Evolutionary conservation across 2,797 vertebrate genomes (phyloP).

Genomic region (Miichthys miiuy): DNA sequence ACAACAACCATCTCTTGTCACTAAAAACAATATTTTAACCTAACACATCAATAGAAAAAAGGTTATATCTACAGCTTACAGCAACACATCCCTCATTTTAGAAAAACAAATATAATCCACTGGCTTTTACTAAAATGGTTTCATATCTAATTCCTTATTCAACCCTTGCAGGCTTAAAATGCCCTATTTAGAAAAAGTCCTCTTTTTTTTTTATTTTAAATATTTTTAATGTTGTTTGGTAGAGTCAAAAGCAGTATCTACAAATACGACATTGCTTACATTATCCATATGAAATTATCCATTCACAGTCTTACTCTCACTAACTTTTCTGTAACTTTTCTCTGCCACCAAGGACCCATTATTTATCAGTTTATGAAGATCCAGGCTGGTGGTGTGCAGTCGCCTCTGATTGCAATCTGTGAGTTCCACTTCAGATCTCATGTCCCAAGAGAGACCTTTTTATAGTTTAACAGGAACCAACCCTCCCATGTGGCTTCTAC

Average conservation of each 20-base stretch:
- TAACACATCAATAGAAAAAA: neutral
- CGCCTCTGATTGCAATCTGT: slow-evolving; percentile 77
- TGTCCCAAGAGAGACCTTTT: slow-evolving; percentile 81
- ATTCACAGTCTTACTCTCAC: slow-evolving; percentile 23
- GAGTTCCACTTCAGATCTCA: slow-evolving; percentile 79
- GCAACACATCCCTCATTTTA: neutral
- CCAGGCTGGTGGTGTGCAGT: slow-evolving; percentile 69
- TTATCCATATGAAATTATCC: slow-evolving; percentile 19
- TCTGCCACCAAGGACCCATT: slow-evolving; percentile 64
- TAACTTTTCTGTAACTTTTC: slow-evolving; percentile 73
- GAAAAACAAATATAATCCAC: neutral
- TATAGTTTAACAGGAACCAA: slow-evolving; percentile 84
- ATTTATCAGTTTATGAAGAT: slow-evolving; percentile 77
- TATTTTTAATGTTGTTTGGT: neutral
- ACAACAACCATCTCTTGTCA: neutral
- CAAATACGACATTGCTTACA: neutral
- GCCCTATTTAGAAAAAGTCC: neutral
- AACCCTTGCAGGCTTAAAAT: neutral
- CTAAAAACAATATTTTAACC: neutral
- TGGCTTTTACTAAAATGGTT: neutral
- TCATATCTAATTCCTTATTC: neutral
- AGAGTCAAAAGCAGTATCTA: neutral
- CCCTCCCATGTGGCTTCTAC: slow-evolving; percentile 74
- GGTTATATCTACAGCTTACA: neutral
- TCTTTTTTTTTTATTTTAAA: neutral